Base-by-base conservation (phyloP, 2,113 vertebrate genomes). In the Gymnorhina tibicen region DNA sequence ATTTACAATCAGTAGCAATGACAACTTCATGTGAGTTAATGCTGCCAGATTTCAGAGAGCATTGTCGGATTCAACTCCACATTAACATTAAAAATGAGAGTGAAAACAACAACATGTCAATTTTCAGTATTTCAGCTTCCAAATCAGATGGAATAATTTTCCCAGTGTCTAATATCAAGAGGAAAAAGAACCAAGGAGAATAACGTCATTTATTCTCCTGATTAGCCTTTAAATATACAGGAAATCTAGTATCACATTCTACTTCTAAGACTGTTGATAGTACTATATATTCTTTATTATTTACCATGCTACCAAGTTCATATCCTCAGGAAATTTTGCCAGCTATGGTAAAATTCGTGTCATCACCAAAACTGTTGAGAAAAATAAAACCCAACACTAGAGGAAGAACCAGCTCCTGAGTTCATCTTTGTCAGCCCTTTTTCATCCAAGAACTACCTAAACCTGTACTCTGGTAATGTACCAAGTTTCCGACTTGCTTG, bases 81-180 rank as follows among this genome's bases (percentile, higher is more conserved):
- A 64, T 80, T 72, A 85, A 88, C 17, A 75, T 49, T 64, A 85
- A 81, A 80, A 66, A 60, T 19, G n/a, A 73, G 28, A 89, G 10
- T 23, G 21, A 88, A 89, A 85, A 82, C 44, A 85, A 83, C 47
- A 85, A 98, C 97, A 94, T 96, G 93, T 74, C 72, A 37, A 89
- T 97, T 96, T 93, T 63, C 50, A 95, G 44, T 87, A 98, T 98
- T 90, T 96, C 96, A 85, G 90, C 75, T 89, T 98, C 94, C 18
- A 98, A 96, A 88, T 98, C 97, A 77, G 86, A 88, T 73, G 96
- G 91, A 90, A 98, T 98, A 75, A 98, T 98, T 96, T 98, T 98
- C 95, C 53, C 95, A 98, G 9, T 52, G 73, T 96, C 76, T 89
- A 93, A 66, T 73, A 55, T 17, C 35, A 55, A 50, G 6, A 73